Base-by-base conservation (phyloP, 2,888 invertebrate genomes). In the Aleiodes testaceus region DNA sequence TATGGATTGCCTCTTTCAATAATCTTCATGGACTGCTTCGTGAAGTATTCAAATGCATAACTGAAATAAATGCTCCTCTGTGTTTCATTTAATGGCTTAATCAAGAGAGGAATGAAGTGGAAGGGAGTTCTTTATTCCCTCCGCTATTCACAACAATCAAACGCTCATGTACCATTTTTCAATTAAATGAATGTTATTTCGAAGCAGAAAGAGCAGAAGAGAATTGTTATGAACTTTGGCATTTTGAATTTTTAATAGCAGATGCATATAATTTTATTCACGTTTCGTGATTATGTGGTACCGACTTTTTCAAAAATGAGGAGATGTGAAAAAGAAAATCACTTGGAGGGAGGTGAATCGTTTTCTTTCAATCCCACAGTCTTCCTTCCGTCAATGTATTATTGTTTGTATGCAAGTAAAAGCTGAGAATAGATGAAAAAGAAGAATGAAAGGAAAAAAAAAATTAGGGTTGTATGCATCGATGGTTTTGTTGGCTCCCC, bases 401-500 rank as follows among this genome's bases (percentile, higher is more conserved):
- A 22, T 65, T 44, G 65, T 26, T 55, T 30, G 53, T 64, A 42
- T 64, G 12, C 49, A 16, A 36, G 36, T 67, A 55, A 67, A 67
- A 44, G 69, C 55, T 16, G 47, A 52, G n/a, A 55, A 22, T 18
- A 67, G 18, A 72, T 65, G 67, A 49, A 55, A 53, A 59, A 69
- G 71, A 65, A 73, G 55, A 68, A 59, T 70, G 59, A 63, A 14
- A 65, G 59, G 64, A 69, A 50, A 66, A 63, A n/a, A 68, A 72
- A 71, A 76, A 72, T 61, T 72, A 45, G 76, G 76, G 75, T 77
- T 66, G 75, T 73, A 74, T 74, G 77, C 77, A 78, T 77, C 77
- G 77, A 36, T 77, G 70, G 61, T 74, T 77, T 74, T 76, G 70
- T 66, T 64, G 61, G 63, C 66, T 63, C 52, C 36, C 70, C 64